Evolutionary conservation across 2,797 vertebrate species (phyloP), one percentile per base, ranked within the genome.

Genomic region (Arrhamphus sclerolepis): DNA sequence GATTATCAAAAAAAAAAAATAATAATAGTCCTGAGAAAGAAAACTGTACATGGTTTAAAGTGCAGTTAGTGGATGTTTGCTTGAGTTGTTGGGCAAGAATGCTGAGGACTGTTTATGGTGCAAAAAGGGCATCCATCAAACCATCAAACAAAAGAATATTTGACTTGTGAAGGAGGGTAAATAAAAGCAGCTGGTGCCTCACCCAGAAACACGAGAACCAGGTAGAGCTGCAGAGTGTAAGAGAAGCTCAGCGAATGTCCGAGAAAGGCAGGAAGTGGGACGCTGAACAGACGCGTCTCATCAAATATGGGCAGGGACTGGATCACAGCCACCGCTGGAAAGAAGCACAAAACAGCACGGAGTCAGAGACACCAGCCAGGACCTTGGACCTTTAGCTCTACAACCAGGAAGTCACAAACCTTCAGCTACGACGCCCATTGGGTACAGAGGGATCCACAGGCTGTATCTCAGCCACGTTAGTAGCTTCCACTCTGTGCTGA

Each of bases 401-500:
- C 6, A 19, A 22, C 40, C n/a, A 4, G 16, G 5, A 24, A 2
- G 18, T 34, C 22, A 38, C 76, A 5, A 77, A 98, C 97, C 96
- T 95, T 98, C 97, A 77, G 95, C 91, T 66, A 97, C 56, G 2
- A 87, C 89, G 14, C 95, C 96, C 51, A 98, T 85, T 0, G 97
- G 96, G 77, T 98, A 98, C 4, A 95, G 55, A 40, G 95, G 97
- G 50, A 97, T 97, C 95, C 96, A 98, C 66, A 93, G 68, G 52
- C 88, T 94, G 85, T 98, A 96, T 13, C 96, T 92, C 57, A 97
- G 89, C 96, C 96, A 97, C 0, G 96, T 97, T 6, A 98, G 83
- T 47, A 93, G 73, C 80, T 93, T 94, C 95, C 95, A 97, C 48
- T 97, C 93, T 17, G 92, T 94, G 67, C 92, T 89, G 0, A 97